These are phyloP conservation scores for Porites lutea DNA, from an alignment of 64 coral and sea anemone genomes.

Conservation along the genomic window DNA sequence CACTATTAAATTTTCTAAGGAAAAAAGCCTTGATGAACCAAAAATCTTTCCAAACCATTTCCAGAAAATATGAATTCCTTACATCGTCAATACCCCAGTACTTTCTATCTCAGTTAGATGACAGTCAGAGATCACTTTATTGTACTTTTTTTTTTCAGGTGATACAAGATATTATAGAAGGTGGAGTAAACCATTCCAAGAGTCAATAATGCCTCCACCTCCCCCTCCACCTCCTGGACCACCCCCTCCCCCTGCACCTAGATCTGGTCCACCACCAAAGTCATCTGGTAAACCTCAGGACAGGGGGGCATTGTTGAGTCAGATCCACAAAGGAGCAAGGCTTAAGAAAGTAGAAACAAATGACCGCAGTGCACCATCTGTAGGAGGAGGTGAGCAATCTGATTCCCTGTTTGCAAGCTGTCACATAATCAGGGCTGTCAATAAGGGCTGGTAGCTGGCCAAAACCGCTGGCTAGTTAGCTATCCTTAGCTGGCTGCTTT, in stretches of 20 bases:
- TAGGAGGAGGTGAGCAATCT: conserved; percentile 65
- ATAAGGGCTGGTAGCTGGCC: too few relatives aligned
- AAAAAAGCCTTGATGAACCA: too few relatives aligned
- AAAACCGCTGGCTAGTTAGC: too few relatives aligned
- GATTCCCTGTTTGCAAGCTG: too few relatives aligned
- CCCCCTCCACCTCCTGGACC: conserved; percentile 63
- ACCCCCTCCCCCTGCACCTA: conserved; percentile 78
- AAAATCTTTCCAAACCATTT: too few relatives aligned
- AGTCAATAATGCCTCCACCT: conserved; percentile 54
- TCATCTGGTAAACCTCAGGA: conserved; percentile 65
- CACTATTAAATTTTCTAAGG: too few relatives aligned
- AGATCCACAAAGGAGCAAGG: conserved; percentile 91
- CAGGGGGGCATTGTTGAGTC: conserved; percentile 80
- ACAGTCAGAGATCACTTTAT: not conserved
- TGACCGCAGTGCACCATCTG: conserved; percentile 87
- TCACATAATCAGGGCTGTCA: too few relatives aligned
- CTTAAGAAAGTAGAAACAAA: conserved; percentile 90
- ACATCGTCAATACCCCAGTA: too few relatives aligned
- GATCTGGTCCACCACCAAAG: conserved; percentile 68
- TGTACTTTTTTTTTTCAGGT: conserved; percentile 6
- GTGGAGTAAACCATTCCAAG: conserved; percentile 3
- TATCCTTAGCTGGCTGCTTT: too few relatives aligned
- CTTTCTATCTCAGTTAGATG: too few relatives aligned
- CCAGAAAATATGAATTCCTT: too few relatives aligned
- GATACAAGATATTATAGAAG: not conserved